phyloP scores from a whole-genome alignment of 2,888 invertebrate genomes.

The Scaptomyza reducta region DNA sequence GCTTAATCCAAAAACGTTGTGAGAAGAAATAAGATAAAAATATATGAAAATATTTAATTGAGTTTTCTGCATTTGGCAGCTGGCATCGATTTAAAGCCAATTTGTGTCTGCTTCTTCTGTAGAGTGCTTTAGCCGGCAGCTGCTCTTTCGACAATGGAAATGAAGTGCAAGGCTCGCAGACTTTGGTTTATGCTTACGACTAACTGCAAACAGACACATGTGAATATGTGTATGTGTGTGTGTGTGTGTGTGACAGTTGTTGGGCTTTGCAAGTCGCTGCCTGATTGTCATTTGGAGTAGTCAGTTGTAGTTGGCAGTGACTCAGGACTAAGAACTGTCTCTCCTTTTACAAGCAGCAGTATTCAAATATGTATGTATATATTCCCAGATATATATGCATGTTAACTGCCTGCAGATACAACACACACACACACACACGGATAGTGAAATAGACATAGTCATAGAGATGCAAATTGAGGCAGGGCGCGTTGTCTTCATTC shows the following conservation, averaged over 20 bases:
- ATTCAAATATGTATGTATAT: background rate
- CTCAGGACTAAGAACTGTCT: constrained; percentile 46
- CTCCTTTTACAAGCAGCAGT: constrained; percentile 26
- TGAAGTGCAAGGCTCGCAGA: constrained; percentile 57
- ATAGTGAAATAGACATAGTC: constrained; percentile 3
- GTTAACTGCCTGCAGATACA: constrained; percentile 18
- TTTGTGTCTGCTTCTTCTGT: constrained; percentile 25
- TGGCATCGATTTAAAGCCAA: constrained; percentile 51
- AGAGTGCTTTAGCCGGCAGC: constrained; percentile 35
- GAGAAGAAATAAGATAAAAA: background rate
- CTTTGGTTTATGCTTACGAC: constrained; percentile 38
- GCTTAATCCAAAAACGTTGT: background rate
- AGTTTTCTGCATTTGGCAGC: constrained; percentile 7
- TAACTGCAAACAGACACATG: constrained; percentile 7
- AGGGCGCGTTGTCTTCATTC: constrained; percentile 54
- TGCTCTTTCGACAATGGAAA: constrained; percentile 50
- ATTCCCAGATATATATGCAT: too few relatives aligned
- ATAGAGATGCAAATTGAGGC: constrained; percentile 47
- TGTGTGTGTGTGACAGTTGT: constrained; percentile 25
- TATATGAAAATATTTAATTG: too few relatives aligned
- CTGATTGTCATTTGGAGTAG: constrained; percentile 51
- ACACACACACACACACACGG: constrained; percentile 7
- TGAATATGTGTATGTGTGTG: constrained; percentile 7
- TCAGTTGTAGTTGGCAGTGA: constrained; percentile 50
- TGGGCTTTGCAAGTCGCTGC: constrained; percentile 31